These are phyloP conservation scores for Tholera decimalis DNA, from an alignment of 2,888 invertebrate species.

Conservation along the genomic window DNA sequence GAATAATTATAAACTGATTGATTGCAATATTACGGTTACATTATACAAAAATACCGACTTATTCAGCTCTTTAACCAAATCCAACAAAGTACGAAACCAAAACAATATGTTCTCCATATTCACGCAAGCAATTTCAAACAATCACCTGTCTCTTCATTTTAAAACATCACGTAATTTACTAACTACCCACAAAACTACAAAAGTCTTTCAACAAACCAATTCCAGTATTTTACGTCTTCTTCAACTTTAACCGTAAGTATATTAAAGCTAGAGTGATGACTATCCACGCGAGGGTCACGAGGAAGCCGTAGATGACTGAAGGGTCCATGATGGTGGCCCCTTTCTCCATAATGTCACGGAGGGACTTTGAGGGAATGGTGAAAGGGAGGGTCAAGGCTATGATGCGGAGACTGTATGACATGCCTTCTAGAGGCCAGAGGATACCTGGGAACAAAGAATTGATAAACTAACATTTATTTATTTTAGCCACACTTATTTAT, in stretches of 20 bases:
- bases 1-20: too few relatives aligned
- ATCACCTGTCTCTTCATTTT: too few relatives aligned
- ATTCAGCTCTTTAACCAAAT: too few relatives aligned
- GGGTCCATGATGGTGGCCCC: constrained; percentile 93
- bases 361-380: constrained; percentile 94
- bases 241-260: constrained; percentile 85
- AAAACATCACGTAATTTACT: neutral
- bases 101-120: too few relatives aligned
- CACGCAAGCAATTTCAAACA: constrained; percentile 3
- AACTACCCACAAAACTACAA: neutral
- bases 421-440: constrained; percentile 93
- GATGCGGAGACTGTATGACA: constrained; percentile 92
- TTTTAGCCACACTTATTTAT: too few relatives aligned
- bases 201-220: constrained; percentile 7
- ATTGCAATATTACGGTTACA: too few relatives aligned
- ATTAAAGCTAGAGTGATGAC: constrained; percentile 90
- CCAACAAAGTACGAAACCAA: too few relatives aligned
- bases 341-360: constrained; percentile 94
- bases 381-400: constrained; percentile 94
- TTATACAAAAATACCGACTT: too few relatives aligned
- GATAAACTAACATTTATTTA: too few relatives aligned
- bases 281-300: constrained; percentile 93
- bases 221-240: constrained; percentile 70
- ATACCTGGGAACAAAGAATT: constrained; percentile 85
- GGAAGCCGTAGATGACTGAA: constrained; percentile 94